Evolutionary conservation across 2,888 invertebrate genomes (phyloP).

Genomic region (Rhingia campestris): DNA sequence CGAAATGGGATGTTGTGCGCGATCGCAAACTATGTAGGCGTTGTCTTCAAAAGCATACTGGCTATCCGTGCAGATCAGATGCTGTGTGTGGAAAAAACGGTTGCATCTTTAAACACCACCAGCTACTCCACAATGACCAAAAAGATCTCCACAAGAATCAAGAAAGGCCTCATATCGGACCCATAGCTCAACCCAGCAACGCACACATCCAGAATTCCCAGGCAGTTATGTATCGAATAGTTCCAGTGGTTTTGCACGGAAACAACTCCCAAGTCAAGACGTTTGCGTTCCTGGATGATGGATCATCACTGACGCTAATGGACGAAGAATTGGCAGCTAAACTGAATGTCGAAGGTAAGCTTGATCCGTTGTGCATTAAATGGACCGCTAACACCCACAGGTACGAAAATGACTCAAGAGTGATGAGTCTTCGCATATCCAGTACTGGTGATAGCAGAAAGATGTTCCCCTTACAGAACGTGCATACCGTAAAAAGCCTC

Average conservation of each 20-base stretch:
- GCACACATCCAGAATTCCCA: not conserved
- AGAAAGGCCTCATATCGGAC: not conserved
- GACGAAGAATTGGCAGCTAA: not conserved
- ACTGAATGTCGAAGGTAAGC: conserved; percentile 1
- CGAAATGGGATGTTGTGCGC: conserved; percentile 3
- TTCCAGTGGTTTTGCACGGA: conserved; percentile 4
- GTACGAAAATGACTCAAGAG: not conserved
- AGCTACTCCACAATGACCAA: conserved; percentile 3
- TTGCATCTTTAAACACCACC: conserved; percentile 3
- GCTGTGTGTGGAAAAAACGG: conserved; percentile 10
- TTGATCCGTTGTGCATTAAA: not conserved
- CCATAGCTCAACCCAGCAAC: not conserved
- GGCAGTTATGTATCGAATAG: conserved; percentile 5
- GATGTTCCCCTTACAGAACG: not conserved
- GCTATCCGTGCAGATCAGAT: not conserved
- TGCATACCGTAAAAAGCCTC: not conserved
- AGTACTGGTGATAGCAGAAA: not conserved
- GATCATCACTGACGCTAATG: not conserved
- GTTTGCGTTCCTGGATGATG: not conserved
- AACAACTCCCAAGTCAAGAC: not conserved
- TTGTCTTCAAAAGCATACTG: not conserved
- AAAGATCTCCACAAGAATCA: too few relatives aligned
- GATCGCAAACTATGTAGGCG: not conserved
- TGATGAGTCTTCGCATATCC: conserved; percentile 1
- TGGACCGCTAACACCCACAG: conserved; percentile 2